Evolutionary conservation across 1,140 invertebrate species (phyloP).

Genomic region (Aphelinus atriplicis): DNA sequence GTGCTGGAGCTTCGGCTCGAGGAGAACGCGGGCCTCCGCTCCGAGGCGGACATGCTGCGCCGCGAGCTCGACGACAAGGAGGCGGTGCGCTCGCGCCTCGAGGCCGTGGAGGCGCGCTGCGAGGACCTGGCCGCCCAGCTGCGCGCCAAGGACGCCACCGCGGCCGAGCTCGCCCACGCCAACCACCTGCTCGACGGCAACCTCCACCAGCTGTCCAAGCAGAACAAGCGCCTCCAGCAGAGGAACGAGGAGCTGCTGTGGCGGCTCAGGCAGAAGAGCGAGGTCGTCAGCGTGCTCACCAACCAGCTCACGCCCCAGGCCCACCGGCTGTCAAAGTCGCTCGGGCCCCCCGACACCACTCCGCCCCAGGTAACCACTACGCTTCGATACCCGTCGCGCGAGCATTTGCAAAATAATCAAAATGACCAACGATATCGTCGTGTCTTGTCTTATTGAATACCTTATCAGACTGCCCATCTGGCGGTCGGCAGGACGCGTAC

Average conservation of each 20-base stretch:
- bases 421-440: too few species aligned
- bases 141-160: slow-evolving; percentile 66
- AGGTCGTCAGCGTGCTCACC: slow-evolving; percentile 69
- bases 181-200: slow-evolving; percentile 73
- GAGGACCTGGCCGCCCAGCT: slow-evolving; percentile 77
- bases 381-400: too few species aligned
- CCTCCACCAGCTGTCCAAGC: slow-evolving; percentile 77
- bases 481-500: too few species aligned
- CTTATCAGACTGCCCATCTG: too few species aligned
- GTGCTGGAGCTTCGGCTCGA: slow-evolving; percentile 80
- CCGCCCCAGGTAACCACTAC: too few species aligned
- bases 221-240: slow-evolving; percentile 79
- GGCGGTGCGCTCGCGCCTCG: slow-evolving; percentile 68
- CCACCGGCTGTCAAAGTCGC: slow-evolving; percentile 46
- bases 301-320: slow-evolving; percentile 55
- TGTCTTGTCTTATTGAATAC: too few species aligned
- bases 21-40: slow-evolving; percentile 76
- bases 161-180: slow-evolving; percentile 69
- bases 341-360: slow-evolving; percentile 38
- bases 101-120: slow-evolving; percentile 71
- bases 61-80: slow-evolving; percentile 71
- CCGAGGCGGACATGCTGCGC: slow-evolving; percentile 68
- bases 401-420: too few species aligned
- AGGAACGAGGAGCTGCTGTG: slow-evolving; percentile 89
- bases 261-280: slow-evolving; percentile 81